Percentiles rank a stretch among this genome's conserved stretches.
phyloP scores from a whole-genome alignment of 2,113 vertebrate species.

The Piaya cayana region DNA sequence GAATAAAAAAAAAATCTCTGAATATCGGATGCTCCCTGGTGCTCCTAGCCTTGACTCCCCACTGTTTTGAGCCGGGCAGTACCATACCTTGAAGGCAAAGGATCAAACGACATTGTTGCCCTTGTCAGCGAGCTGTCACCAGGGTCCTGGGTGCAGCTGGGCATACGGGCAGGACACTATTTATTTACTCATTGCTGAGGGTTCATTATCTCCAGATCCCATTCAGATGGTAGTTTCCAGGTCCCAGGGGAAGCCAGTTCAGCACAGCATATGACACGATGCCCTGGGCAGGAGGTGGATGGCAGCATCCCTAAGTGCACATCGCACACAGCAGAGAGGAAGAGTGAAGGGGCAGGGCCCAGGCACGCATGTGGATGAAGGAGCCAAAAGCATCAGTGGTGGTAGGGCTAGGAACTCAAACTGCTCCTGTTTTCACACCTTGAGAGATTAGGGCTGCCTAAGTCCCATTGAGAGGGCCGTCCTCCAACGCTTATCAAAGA shows the following conservation, averaged over 20 bases:
- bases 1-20: background rate
- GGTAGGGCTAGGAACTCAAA: background rate
- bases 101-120: background rate
- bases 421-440: background rate
- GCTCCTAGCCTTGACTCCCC: background rate
- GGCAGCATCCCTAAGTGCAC: background rate
- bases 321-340: background rate
- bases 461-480: slow-evolving; percentile 48
- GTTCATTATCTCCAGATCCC: background rate
- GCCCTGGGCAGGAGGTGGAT: slow-evolving; percentile 56
- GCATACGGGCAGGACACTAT: background rate
- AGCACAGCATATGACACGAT: slow-evolving; percentile 34
- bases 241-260: background rate
- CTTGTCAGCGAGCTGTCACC: slow-evolving; percentile 11
- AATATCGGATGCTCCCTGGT: background rate
- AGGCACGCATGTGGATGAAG: background rate
- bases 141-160: slow-evolving; percentile 35
- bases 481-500: slow-evolving; percentile 61
- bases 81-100: background rate
- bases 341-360: background rate
- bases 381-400: background rate
- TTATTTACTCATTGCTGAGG: background rate
- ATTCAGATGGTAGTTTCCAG: background rate
- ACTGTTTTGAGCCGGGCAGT: accelerated
- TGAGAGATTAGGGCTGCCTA: slow-evolving; percentile 6